Base-by-base conservation (phyloP, 2,888 invertebrate genomes). In the Eumerus sabulonum region DNA sequence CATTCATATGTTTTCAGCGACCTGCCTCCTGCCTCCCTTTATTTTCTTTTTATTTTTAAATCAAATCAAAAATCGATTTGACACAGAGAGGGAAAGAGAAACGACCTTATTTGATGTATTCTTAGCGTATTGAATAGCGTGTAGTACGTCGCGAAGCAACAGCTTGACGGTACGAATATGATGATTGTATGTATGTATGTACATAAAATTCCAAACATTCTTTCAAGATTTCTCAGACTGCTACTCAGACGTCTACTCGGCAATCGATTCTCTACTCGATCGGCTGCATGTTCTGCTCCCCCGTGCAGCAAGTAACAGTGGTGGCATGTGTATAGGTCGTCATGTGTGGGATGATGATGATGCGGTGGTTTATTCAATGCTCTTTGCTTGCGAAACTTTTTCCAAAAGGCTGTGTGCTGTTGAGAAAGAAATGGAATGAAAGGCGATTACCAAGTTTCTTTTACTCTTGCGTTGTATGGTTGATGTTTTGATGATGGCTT, bases 21-120 rank as follows among this genome's bases (percentile, higher is more conserved):
- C 50, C 19, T 50, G 48, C 56, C 57, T 47, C 42, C 48, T 45
- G 18, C 38, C 42, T 77, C 62, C 19, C 71, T 7, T 7, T 27
- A 27, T 27, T 27, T 7, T 27, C 3, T n/a, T 66, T 66, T 66
- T 73, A 63, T 74, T 70, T 50, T 63, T 74, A 73, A 74, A 70
- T 79, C 68, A 74, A 74, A 79, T 79, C 74, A 74, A 74, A 77
- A 79, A 74, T 79, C 79, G 68, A 79, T 79, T 79, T 79, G 79
- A 79, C 79, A 79, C 70, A 79, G 68, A 79, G 44, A 74, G 40
- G 5, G 12, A 19, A 36, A 60, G 51, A 53, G 60, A 18, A 9
- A 48, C 56, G 63, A 64, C 63, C 64, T 72, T 64, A 72, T 66
- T 66, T 40, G 17, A 50, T 38, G 36, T 71, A 38, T 54, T 57